Base-by-base conservation (phyloP, 1,140 invertebrate species). In the Tetragnatha versicolor region DNA sequence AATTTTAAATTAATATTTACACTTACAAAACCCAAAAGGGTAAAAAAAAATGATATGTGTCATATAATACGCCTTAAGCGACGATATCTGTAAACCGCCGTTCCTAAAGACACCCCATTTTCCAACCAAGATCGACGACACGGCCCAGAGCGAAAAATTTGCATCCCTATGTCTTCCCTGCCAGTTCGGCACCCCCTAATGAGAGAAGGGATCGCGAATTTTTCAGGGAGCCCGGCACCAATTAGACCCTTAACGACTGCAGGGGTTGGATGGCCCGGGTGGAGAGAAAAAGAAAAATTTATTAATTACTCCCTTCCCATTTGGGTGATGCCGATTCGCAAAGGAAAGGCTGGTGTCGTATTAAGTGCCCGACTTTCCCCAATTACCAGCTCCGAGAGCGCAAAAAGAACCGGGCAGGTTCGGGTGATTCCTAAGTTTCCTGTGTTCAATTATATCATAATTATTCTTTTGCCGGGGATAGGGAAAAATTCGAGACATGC, bases 241-340 rank as follows among this genome's bases (percentile, higher is more conserved):
- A 72, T 72, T 72, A 72, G 69, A 58, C 25, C 49, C 60, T 2
- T 72, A 72, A 72, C 53, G 69, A 72, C 22, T 58, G 69, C 35
- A n/a, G n/a, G 12, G 31, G 37, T 4, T 33, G 27, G 31, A 58
- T 72, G 22, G 2, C 22, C 31, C n/a, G n/a, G n/a, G n/a, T n/a
- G n/a, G 22, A 4, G 17, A 42, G 39, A 17, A 17, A 69, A 72
- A 72, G 69, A 72, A 72, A 58, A 60, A 58, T 72, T 72, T 58
- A 60, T 72, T 72, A 72, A 72, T 72, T 58, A 72, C n/a, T 72
- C 42, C 65, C 33, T 72, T 72, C 53, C 37, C 69, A 72, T 72
- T 60, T 58, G 69, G 35, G n/a, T n/a, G n/a, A 37, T 66, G 27
- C 37, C 22, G 29, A 39, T 29, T 55, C 4, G 35, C 63, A 20